Percentiles rank a stretch among this genome's conserved stretches.
Evolutionary conservation across 2,113 vertebrate species (phyloP).

Genomic region (Lagopus leucura): DNA sequence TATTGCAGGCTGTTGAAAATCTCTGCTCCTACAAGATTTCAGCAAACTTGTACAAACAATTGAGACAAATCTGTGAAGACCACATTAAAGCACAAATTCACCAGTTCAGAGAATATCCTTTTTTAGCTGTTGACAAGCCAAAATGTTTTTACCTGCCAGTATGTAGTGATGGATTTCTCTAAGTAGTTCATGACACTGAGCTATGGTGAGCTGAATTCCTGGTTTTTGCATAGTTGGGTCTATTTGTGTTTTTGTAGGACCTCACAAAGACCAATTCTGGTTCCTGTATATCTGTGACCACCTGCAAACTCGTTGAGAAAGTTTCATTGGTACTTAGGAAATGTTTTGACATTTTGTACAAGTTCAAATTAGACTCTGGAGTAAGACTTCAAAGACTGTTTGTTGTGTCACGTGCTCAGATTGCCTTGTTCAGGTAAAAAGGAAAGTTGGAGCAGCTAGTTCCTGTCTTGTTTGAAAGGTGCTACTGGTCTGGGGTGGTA

Average conservation of each 20-base stretch:
- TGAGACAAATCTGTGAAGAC: constrained; percentile 97
- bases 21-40: constrained; percentile 99
- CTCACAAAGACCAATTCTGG: not conserved
- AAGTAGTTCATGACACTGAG: not conserved
- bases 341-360: not conserved
- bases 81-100: constrained; percentile 99
- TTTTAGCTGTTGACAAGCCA: not conserved
- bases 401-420: not conserved
- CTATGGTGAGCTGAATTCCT: not conserved
- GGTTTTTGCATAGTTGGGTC: not conserved
- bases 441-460: not conserved
- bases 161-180: not conserved
- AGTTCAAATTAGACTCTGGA: not conserved
- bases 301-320: not conserved
- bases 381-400: not conserved
- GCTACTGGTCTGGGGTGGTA: not conserved
- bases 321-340: not conserved
- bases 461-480: not conserved
- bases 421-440: not conserved
- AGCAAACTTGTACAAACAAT: constrained; percentile 96
- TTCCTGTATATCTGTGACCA: not conserved
- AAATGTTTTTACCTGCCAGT: not conserved
- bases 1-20: constrained; percentile 94
- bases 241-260: not conserved
- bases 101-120: constrained; percentile 99